Evolutionary conservation across 2,888 invertebrate species (phyloP).

Genomic region (Druceiella hillmani): DNA sequence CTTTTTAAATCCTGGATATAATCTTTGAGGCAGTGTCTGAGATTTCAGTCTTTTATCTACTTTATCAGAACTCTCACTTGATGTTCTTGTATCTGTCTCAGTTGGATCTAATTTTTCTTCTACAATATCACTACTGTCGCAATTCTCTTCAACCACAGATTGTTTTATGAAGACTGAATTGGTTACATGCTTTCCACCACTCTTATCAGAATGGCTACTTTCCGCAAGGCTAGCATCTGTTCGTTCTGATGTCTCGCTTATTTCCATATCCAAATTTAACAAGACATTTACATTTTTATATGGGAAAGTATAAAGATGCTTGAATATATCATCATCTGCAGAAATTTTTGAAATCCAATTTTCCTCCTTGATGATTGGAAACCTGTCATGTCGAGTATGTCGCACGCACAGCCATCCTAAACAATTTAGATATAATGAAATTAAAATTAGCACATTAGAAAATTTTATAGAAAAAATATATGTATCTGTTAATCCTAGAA

Average conservation of each 20-base stretch:
- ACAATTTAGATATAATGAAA: slow-evolving; percentile 10
- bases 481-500: too few species aligned
- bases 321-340: slow-evolving; percentile 37
- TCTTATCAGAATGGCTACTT: slow-evolving; percentile 38
- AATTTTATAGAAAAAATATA: slow-evolving; percentile 2
- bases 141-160: slow-evolving; percentile 19
- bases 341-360: slow-evolving; percentile 44
- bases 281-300: slow-evolving; percentile 32
- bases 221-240: slow-evolving; percentile 45
- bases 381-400: slow-evolving; percentile 70
- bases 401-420: slow-evolving; percentile 70
- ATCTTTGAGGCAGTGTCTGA: slow-evolving; percentile 55
- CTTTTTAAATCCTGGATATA: slow-evolving; percentile 38
- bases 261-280: slow-evolving; percentile 36
- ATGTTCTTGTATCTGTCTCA: slow-evolving; percentile 27
- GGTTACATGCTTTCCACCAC: slow-evolving; percentile 9
- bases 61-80: slow-evolving; percentile 15
- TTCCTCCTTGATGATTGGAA: slow-evolving; percentile 69
- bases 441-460: slow-evolving; percentile 2
- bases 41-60: slow-evolving; percentile 38
- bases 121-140: slow-evolving; percentile 33
- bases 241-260: slow-evolving; percentile 46
- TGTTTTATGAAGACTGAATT: slow-evolving; percentile 28
- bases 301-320: slow-evolving; percentile 32
- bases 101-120: slow-evolving; percentile 32